Percentiles rank a stretch among this genome's conserved stretches.
phyloP scores from a whole-genome alignment of 2,888 invertebrate species.

The Auanema freiburgensis region DNA sequence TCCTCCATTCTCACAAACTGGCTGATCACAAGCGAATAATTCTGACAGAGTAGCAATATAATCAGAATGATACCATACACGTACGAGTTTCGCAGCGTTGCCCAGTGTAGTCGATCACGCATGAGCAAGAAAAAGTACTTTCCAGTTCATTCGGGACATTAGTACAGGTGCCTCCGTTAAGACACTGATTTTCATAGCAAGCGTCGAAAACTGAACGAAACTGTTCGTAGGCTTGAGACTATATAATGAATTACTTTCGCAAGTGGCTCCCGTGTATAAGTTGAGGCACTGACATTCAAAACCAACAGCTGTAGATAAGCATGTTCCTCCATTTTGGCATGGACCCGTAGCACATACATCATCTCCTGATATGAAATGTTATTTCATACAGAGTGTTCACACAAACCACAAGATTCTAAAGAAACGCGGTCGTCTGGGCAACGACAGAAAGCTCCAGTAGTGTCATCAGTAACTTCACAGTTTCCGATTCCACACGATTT shows the following conservation, averaged over 20 bases:
- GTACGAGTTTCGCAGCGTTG: no score
- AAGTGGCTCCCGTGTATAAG: no score
- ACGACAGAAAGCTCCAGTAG: constrained; percentile 25
- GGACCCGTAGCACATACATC: constrained; percentile 8
- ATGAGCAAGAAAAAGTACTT: no score
- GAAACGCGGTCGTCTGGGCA: constrained; percentile 9
- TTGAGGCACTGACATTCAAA: no score
- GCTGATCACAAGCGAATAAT: neutral
- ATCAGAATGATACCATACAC: no score
- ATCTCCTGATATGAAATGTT: neutral
- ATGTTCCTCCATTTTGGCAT: constrained; percentile 13
- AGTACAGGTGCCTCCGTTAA: constrained; percentile 28
- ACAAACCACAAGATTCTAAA: neutral
- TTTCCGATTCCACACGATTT: constrained; percentile 21
- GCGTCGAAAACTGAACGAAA: constrained; percentile 17
- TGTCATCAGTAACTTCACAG: constrained; percentile 28
- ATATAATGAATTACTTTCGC: no score
- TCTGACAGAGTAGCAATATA: no score
- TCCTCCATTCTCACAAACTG: constrained; percentile 12
- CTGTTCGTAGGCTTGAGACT: no score
- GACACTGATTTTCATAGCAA: constrained; percentile 22
- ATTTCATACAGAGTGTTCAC: neutral
- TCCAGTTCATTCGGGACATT: constrained; percentile 22
- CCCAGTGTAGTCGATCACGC: no score
- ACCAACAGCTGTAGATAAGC: neutral